Evolutionary conservation across 2,888 invertebrate species (phyloP).

Genomic region (Antheraea assamensis): DNA sequence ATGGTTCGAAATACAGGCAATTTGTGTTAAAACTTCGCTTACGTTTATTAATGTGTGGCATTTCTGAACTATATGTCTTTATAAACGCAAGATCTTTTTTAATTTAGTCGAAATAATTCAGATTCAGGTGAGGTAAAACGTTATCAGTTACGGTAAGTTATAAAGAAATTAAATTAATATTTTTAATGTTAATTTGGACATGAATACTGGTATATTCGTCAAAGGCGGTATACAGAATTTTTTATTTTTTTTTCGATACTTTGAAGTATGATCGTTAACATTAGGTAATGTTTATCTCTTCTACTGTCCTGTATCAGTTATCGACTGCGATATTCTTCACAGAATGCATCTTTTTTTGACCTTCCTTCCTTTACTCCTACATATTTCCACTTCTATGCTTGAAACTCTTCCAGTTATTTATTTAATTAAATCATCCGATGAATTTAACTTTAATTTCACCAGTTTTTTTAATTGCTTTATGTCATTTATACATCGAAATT

Average conservation of each 20-base stretch:
- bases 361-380: too few relatives aligned
- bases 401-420: background rate
- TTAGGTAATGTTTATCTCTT: too few relatives aligned
- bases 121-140: background rate
- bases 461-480: background rate
- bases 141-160: background rate
- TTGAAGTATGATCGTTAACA: background rate
- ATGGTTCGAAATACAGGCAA: background rate
- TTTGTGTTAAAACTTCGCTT: background rate
- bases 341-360: too few relatives aligned
- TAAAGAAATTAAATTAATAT: background rate
- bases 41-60: background rate
- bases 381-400: too few relatives aligned
- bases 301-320: too few relatives aligned
- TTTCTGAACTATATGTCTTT: background rate
- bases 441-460: background rate
- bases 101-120: too few relatives aligned
- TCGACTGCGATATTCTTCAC: too few relatives aligned
- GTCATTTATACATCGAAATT: background rate
- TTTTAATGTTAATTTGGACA: background rate
- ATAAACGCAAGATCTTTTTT: too few relatives aligned
- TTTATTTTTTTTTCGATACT: background rate
- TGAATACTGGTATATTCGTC: background rate
- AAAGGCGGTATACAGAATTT: background rate
- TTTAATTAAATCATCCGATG: background rate